Base-by-base conservation (phyloP, 2,113 vertebrate genomes). In the Heloderma charlesbogerti region DNA sequence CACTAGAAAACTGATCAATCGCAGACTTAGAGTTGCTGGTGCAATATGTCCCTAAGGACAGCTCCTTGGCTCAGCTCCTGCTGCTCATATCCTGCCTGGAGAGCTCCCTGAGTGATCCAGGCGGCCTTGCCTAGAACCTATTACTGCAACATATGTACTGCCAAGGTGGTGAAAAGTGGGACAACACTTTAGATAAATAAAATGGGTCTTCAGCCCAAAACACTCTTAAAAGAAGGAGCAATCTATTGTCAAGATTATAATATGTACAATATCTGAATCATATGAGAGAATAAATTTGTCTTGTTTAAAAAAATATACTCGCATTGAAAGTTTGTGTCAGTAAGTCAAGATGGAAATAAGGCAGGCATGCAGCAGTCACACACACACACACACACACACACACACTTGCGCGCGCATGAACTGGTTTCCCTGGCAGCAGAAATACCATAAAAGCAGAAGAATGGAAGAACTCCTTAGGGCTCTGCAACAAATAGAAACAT, bases 401-500 rank as follows among this genome's bases (percentile, higher is more conserved):
- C 6, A 37, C 1, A 67, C 63, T 51, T 12, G 72, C 45, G 25
- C 9, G 57, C 51, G 34, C 10, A 18, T 29, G 1, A 4, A 92
- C 31, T 80, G 0, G 92, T 97, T 95, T 96, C 97, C 96, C 91
- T 93, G 95, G 96, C 93, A 96, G 97, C 95, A 5, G 86, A 96
- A 94, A 97, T 96, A 95, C 93, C 88, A 91, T 87, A 60, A 94
- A 94, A 95, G 93, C 87, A 94, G 72, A 72, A 77, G 83, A 89
- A 90, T 94, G 74, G 88, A 96, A 95, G 90, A 92, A 94, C 92
- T 97, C 96, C 96, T 96, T 93, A 86, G 93, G 96, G 95, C 95
- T 95, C 67, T 80, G 95, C 72, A 94, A 90, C 96, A 96, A 96
- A 96, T 94, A 97, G 95, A 96, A 96, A 96, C 97, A 78, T 93